These are phyloP conservation scores for Cebidichthys violaceus DNA, from an alignment of 2,113 vertebrate species.

Conservation along the genomic window DNA sequence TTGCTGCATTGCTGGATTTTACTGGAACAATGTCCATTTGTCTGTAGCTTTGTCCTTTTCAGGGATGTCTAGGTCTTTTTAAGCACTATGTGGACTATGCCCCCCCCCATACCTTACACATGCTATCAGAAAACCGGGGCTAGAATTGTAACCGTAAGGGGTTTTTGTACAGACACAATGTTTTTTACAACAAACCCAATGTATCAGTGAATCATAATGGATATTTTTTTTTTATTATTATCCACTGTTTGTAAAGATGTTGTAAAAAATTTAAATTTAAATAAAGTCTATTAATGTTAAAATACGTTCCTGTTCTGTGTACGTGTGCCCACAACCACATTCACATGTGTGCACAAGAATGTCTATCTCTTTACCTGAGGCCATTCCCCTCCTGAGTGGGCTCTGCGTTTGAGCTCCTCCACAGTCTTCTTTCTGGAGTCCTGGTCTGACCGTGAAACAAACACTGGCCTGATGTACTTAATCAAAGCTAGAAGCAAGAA, in stretches of 20 bases:
- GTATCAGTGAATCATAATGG: not conserved
- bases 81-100: not conserved
- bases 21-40: not conserved
- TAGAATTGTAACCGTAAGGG: not conserved
- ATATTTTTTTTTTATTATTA: not conserved
- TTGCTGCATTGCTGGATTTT: not conserved
- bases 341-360: not conserved
- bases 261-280: no score
- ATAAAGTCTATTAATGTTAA: not conserved
- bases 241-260: not conserved
- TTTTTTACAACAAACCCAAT: no score
- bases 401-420: slow-evolving; percentile 94
- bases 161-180: no score
- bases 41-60: not conserved
- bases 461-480: slow-evolving; percentile 94
- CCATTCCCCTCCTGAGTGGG: slow-evolving; percentile 92
- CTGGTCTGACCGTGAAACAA: slow-evolving; percentile 96
- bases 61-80: not conserved
- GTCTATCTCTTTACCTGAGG: slow-evolving; percentile 87
- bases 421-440: slow-evolving; percentile 96
- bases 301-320: not conserved
- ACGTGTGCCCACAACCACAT: not conserved
- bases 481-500: slow-evolving; percentile 88
- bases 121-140: not conserved
- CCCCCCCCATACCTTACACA: not conserved